Percentiles rank a stretch among this genome's conserved stretches.
Evolutionary conservation across 2,113 vertebrate genomes (phyloP).

Genomic region (Scomber scombrus): DNA sequence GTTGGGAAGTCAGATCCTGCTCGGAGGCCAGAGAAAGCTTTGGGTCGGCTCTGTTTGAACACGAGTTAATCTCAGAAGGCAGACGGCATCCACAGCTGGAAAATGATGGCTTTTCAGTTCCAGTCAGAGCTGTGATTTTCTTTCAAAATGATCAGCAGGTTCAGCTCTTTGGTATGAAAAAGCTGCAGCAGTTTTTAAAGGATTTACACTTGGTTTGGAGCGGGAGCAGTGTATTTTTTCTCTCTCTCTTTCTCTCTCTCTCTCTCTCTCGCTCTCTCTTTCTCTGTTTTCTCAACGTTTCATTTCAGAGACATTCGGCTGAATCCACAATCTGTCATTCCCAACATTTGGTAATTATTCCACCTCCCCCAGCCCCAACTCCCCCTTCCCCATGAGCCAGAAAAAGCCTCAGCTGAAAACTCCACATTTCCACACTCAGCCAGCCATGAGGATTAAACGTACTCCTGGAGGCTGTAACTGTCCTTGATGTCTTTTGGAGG

Average conservation of each 20-base stretch:
- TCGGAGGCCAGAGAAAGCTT: constrained; percentile 11
- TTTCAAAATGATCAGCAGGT: constrained; percentile 23
- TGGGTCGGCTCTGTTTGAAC: constrained; percentile 9
- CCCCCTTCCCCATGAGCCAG: constrained; percentile 33
- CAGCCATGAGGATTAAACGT: constrained; percentile 83
- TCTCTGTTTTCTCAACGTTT: not conserved
- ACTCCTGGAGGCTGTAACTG: constrained; percentile 91
- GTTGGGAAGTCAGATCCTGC: not conserved
- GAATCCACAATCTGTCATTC: constrained; percentile 57
- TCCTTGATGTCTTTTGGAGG: constrained; percentile 77
- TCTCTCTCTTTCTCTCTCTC: not conserved
- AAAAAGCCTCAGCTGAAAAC: constrained; percentile 31
- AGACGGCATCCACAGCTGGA: constrained; percentile 8
- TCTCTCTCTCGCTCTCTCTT: not conserved
- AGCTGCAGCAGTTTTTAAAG: constrained; percentile 40
- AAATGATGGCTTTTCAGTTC: constrained; percentile 40
- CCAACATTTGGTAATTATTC: constrained; percentile 63
- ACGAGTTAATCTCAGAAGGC: constrained; percentile 6
- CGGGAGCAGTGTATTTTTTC: constrained; percentile 3
- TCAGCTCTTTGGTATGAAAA: constrained; percentile 50
- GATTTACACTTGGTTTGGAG: too few species aligned
- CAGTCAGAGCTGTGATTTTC: constrained; percentile 6
- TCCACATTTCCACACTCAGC: constrained; percentile 26
- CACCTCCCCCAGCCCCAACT: constrained; percentile 23
- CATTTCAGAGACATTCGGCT: not conserved